Percentiles rank a stretch among this genome's conserved stretches.
These are phyloP conservation scores for Sebastes schlegelii DNA, from an alignment of 2,113 vertebrate species.

Conservation along the genomic window DNA sequence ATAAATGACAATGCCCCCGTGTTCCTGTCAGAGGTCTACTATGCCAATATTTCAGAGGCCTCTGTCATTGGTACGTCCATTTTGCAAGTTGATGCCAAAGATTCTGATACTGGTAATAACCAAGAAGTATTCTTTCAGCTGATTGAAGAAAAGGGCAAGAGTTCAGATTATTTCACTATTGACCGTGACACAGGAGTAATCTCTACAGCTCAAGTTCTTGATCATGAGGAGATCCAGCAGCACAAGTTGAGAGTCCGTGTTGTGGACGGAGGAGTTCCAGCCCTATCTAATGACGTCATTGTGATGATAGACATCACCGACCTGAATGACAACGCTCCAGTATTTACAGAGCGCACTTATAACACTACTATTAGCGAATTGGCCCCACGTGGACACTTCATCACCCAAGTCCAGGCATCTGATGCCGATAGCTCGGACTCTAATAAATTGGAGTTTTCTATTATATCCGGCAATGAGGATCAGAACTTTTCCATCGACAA, in stretches of 20 bases:
- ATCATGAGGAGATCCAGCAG: slow-evolving; percentile 88
- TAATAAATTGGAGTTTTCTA: slow-evolving; percentile 90
- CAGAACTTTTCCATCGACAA: slow-evolving; percentile 92
- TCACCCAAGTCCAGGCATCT: slow-evolving; percentile 91
- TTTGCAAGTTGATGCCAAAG: slow-evolving; percentile 89
- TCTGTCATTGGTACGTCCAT: slow-evolving; percentile 90
- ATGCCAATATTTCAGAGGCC: slow-evolving; percentile 91
- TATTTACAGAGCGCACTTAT: slow-evolving; percentile 90
- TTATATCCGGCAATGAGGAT: slow-evolving; percentile 92
- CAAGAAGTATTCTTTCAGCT: slow-evolving; percentile 91
- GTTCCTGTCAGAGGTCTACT: slow-evolving; percentile 87
- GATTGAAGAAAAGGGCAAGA: slow-evolving; percentile 86
- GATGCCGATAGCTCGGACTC: slow-evolving; percentile 91
- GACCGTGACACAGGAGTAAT: slow-evolving; percentile 91
- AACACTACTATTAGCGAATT: slow-evolving; percentile 90
- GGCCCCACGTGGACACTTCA: slow-evolving; percentile 91
- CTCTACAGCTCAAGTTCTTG: slow-evolving; percentile 86
- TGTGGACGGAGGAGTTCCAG: slow-evolving; percentile 92
- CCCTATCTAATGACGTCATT: slow-evolving; percentile 87
- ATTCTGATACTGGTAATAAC: slow-evolving; percentile 91
- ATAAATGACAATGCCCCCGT: slow-evolving; percentile 94
- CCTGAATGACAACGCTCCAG: slow-evolving; percentile 94
- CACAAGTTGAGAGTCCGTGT: slow-evolving; percentile 89
- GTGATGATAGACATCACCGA: slow-evolving; percentile 90
- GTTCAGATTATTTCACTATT: slow-evolving; percentile 88